Percentiles rank a stretch among this genome's conserved stretches.
phyloP scores from a whole-genome alignment of 2,113 vertebrate species.

The Stomatorhinus ivindoensis region DNA sequence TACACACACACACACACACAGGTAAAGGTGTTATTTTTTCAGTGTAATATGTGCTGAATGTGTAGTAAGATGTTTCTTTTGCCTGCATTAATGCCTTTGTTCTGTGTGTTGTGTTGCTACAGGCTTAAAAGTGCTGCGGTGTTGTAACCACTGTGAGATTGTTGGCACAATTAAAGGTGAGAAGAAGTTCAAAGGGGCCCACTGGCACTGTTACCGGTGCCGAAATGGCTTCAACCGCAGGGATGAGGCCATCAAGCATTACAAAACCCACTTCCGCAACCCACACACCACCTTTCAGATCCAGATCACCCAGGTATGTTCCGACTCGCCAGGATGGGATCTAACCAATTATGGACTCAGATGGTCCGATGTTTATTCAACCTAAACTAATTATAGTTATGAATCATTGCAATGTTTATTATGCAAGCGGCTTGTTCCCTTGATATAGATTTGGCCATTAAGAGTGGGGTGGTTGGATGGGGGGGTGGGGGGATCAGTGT shows the following conservation, averaged over 20 bases:
- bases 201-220: constrained; percentile 52
- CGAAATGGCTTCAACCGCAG: constrained; percentile 48
- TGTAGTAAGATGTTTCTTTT: background rate
- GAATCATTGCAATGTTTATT: background rate
- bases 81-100: background rate
- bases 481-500: background rate
- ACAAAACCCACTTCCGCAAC: constrained; percentile 50
- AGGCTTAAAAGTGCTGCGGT: constrained; percentile 49
- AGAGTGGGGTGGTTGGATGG: background rate
- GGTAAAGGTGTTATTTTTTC: background rate
- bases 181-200: constrained; percentile 49
- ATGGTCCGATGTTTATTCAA: background rate
- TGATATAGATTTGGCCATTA: background rate
- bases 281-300: constrained; percentile 53
- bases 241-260: constrained; percentile 50
- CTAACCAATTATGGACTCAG: background rate
- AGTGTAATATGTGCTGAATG: background rate
- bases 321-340: background rate
- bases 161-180: constrained; percentile 53
- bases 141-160: constrained; percentile 50
- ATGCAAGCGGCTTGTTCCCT: background rate
- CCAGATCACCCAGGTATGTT: constrained; percentile 45
- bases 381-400: background rate
- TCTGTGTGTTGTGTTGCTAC: background rate
- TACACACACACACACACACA: no score